Conservation (phyloP, 2,888 invertebrate species). For the Dynastes grantii region DNA sequence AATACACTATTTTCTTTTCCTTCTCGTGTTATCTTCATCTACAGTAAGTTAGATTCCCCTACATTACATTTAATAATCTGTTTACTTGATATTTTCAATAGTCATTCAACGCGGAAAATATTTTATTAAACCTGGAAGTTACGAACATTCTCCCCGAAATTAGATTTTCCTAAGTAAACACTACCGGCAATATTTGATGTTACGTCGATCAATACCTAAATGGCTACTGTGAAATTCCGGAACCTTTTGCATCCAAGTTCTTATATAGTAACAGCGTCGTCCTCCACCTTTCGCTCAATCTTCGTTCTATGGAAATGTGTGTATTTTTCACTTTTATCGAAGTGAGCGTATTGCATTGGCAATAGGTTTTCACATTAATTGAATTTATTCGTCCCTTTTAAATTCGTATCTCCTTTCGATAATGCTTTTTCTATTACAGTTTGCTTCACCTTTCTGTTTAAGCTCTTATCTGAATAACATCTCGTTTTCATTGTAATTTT, state of each 20-base stretch:
- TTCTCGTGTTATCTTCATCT: too few relatives aligned
- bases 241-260: conserved; percentile 4
- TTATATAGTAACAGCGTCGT: not conserved
- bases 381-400: too few relatives aligned
- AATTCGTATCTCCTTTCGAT: too few relatives aligned
- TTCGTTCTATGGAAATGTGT: not conserved
- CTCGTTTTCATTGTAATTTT: too few relatives aligned
- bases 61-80: conserved; percentile 3
- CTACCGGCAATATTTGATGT: conserved; percentile 32
- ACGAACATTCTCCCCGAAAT: conserved; percentile 31
- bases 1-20: too few relatives aligned
- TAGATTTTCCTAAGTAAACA: conserved; percentile 44
- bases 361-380: too few relatives aligned
- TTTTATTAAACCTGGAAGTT: conserved; percentile 27
- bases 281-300: conserved; percentile 6
- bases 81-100: conserved; percentile 13
- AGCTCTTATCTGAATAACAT: too few relatives aligned
- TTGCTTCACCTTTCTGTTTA: too few relatives aligned
- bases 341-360: not conserved
- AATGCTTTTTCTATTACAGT: too few relatives aligned
- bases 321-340: not conserved
- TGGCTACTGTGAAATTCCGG: conserved; percentile 13
- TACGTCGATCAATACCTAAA: conserved; percentile 36
- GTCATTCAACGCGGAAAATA: conserved; percentile 14
- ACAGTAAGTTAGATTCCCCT: not conserved